Conservation (phyloP, 2,888 invertebrate species). For the Dermolepida albohirtum region DNA sequence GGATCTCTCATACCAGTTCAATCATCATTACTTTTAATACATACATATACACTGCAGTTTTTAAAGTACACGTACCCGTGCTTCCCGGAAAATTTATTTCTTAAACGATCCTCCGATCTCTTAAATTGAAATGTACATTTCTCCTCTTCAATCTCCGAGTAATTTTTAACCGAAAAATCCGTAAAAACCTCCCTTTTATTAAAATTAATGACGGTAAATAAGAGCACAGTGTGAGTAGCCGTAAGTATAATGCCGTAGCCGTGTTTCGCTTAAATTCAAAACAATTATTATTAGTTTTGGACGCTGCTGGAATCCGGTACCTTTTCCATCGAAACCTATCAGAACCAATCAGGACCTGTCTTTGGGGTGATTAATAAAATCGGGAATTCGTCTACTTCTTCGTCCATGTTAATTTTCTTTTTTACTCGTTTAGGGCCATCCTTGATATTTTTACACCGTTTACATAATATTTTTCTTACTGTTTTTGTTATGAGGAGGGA, state of each 20-base stretch:
- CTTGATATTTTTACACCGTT: no score
- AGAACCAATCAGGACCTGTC: constrained; percentile 51
- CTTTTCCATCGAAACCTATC: constrained; percentile 47
- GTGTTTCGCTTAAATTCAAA: constrained; percentile 43
- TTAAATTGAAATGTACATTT: background rate
- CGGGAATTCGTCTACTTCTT: constrained; percentile 4
- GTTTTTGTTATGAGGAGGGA: no score
- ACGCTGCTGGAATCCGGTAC: constrained; percentile 48
- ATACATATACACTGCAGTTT: no score
- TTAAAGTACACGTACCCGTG: no score
- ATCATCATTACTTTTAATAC: no score
- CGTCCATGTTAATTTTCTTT: no score
- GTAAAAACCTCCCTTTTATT: constrained; percentile 32
- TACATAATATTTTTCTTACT: no score
- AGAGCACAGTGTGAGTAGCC: constrained; percentile 51
- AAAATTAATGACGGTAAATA: constrained; percentile 51
- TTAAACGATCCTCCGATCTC: no score
- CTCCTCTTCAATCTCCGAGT: no score
- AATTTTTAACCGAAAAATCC: constrained; percentile 13
- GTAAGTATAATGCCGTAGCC: constrained; percentile 36
- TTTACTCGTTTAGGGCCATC: no score
- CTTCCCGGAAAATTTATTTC: no score
- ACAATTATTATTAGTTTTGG: constrained; percentile 50
- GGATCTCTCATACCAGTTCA: no score
- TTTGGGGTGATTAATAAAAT: constrained; percentile 49